Evolutionary conservation across 2,113 vertebrate species (phyloP), one percentile per base, ranked within the genome.

Genomic region (Oenanthe oenanthe): DNA sequence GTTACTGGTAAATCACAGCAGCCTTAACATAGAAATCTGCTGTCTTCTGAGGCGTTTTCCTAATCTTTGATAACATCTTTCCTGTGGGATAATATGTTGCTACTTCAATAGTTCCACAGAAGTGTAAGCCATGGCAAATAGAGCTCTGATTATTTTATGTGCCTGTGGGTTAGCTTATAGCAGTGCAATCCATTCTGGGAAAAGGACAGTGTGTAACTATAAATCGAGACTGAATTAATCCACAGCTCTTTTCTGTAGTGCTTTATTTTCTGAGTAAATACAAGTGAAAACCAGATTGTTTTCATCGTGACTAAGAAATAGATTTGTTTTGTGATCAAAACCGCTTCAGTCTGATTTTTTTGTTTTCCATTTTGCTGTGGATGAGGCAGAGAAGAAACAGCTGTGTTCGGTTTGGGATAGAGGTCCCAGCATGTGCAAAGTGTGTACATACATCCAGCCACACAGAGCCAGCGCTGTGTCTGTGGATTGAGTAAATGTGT

Each of bases 381-480:
- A n/a, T n/a, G 42, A 68, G n/a, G 40, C 36, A 56, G 62, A 82
- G 25, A 29, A 88, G 22, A 16, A 70, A 6, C 12, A 85, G 11
- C 47, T 61, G 48, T 38, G 36, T 9, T 17, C 9, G 21, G 3
- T 22, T 48, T 45, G 25, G 16, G 24, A 5, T 1, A 7, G 36
- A 6, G 14, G 18, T 63, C 24, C 26, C 26, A 65, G 31, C 22
- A 16, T 3, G 5, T 21, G 7, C 28, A 29, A 38, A 14, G 15
- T 32, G 4, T 18, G 26, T 15, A 1, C 32, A 5, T 15, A 1
- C 32, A 5, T 1, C 3, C 8, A 76, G 38, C 12, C 6, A 22
- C 1, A 5, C 8, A 45, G 14, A 13, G 58, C 43, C 51, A 28
- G 36, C 28, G 0, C 12, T 24, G 2, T 24, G 31, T 17, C 32